A percentile compares a stretch with the other conserved stretches of the same genome.
Conservation (phyloP, 2,797 vertebrate genomes). For the Chiropotes sagulatus region DNA sequence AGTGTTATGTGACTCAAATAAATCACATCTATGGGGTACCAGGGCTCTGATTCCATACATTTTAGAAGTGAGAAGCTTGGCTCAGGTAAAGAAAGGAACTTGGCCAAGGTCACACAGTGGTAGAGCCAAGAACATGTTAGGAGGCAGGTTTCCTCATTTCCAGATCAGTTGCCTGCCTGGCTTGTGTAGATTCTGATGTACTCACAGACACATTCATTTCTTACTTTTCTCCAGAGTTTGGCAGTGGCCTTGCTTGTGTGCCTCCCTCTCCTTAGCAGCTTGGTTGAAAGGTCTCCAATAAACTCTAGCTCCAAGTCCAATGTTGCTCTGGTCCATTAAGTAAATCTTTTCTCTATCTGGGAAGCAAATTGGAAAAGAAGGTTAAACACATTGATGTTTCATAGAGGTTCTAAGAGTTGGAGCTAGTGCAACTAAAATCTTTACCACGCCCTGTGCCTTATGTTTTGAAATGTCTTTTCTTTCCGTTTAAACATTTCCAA, state of each 20-base stretch:
- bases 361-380: neutral
- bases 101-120: neutral
- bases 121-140: neutral
- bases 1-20: neutral
- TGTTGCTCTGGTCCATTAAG: neutral
- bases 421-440: neutral
- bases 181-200: neutral
- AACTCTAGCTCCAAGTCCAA: neutral
- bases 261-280: neutral
- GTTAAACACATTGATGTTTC: neutral
- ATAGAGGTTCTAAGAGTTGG: neutral
- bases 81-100: neutral
- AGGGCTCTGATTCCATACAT: neutral
- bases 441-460: neutral
- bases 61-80: neutral
- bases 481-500: conserved; percentile 18
- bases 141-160: neutral
- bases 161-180: neutral
- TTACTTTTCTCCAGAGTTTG: neutral
- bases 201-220: conserved; percentile 6
- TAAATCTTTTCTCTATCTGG: neutral
- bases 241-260: neutral
- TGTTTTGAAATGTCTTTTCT: conserved; percentile 38
- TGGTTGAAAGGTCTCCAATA: neutral
- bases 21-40: neutral